These are phyloP conservation scores for Zaprionus kolodkinae DNA, from an alignment of 1,140 invertebrate genomes.

Conservation along the genomic window DNA sequence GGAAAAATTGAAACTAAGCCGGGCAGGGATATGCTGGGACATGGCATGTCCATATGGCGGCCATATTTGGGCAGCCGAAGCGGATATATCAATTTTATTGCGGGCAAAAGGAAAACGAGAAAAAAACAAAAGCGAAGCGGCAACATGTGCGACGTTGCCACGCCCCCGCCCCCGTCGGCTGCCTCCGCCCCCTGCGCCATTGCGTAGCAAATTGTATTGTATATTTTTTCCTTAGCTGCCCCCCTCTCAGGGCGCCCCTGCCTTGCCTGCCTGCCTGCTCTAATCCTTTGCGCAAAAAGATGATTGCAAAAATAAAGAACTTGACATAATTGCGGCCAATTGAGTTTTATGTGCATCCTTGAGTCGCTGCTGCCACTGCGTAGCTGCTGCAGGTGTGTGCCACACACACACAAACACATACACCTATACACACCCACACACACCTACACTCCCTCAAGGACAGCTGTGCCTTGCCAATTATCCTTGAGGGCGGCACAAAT, in stretches of 20 bases:
- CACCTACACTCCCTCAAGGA: conserved; percentile 1
- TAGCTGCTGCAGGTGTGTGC: conserved; percentile 52
- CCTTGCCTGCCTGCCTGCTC: conserved; percentile 1
- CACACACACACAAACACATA: neutral
- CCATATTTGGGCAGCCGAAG: conserved; percentile 60
- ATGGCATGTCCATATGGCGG: conserved; percentile 54
- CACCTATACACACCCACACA: neutral
- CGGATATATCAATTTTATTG: conserved; percentile 83
- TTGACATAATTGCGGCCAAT: conserved; percentile 69
- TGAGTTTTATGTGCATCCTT: conserved; percentile 58
- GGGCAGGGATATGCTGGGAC: conserved; percentile 39
- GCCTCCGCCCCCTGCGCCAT: conserved; percentile 9
- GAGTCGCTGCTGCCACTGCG: conserved; percentile 37
- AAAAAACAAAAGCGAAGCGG: neutral
- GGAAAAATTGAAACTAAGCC: conserved; percentile 67
- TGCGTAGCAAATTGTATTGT: conserved; percentile 76
- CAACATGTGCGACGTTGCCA: conserved; percentile 58
- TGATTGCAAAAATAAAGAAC: conserved; percentile 32
- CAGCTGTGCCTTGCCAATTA: conserved; percentile 56
- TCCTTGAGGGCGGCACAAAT: conserved; percentile 67
- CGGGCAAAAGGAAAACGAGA: conserved; percentile 16
- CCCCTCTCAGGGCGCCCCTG: neutral
- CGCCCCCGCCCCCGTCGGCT: neutral
- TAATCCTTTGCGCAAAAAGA: conserved; percentile 57
- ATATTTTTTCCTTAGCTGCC: neutral